A percentile compares a stretch with the other conserved stretches of the same genome.
phyloP scores from a whole-genome alignment of 2,797 vertebrate species.

The Lophura swinhoii region DNA sequence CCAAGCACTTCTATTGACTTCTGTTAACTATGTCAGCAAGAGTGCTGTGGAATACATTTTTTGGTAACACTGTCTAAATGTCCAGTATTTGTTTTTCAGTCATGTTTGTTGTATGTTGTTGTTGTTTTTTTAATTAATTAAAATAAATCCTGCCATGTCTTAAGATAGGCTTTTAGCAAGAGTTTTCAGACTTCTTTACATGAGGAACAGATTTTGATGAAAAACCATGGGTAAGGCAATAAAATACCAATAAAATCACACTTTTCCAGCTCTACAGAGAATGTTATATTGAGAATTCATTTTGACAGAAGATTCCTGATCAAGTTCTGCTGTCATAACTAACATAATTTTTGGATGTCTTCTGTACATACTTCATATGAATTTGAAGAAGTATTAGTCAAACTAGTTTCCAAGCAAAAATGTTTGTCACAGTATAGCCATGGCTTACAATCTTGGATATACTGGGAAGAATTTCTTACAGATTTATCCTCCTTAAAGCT shows the following conservation, averaged over 20 bases:
- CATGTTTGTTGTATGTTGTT: fast-evolving
- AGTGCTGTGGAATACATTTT: neutral
- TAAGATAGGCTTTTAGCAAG: neutral
- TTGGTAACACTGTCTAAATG: neutral
- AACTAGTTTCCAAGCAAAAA: neutral
- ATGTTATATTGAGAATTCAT: neutral
- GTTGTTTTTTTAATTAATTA: neutral
- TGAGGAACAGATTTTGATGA: neutral
- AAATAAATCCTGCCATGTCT: neutral
- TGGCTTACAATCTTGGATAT: neutral
- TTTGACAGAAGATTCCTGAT: neutral
- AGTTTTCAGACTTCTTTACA: neutral
- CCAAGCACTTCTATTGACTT: neutral
- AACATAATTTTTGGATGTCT: neutral
- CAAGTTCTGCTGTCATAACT: neutral
- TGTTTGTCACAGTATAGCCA: neutral
- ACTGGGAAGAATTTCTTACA: neutral
- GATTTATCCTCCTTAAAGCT: neutral
- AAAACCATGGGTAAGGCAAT: neutral
- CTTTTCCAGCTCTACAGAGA: neutral
- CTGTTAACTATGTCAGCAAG: neutral
- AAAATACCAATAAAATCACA: neutral
- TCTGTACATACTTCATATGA: neutral
- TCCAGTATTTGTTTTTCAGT: neutral
- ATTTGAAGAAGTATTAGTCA: neutral